These are phyloP conservation scores for Anodontia alba DNA, from an alignment of 2,888 invertebrate genomes.

Conservation along the genomic window DNA sequence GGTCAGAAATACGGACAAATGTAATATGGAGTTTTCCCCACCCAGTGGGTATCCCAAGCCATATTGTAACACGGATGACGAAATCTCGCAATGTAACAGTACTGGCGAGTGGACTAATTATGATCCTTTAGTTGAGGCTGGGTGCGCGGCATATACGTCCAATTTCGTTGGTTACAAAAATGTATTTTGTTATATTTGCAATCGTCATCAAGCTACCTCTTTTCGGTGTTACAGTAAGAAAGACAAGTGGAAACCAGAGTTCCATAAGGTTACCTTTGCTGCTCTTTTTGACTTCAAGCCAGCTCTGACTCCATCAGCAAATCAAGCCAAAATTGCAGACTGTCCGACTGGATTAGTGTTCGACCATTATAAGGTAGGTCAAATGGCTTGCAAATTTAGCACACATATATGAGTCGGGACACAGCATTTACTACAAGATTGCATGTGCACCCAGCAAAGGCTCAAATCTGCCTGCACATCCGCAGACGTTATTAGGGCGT, in stretches of 20 bases:
- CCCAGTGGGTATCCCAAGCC: neutral
- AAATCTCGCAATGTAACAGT: slow-evolving; percentile 34
- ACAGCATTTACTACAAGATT: too few relatives aligned
- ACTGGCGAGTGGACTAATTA: slow-evolving; percentile 39
- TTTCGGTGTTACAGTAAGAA: too few relatives aligned
- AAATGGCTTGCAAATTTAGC: neutral
- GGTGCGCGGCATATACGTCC: slow-evolving; percentile 35
- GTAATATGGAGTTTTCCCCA: neutral
- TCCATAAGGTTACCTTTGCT: neutral
- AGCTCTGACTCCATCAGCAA: neutral
- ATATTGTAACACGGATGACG: neutral
- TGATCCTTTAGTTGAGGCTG: slow-evolving; percentile 37
- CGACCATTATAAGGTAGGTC: neutral
- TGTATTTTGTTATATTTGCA: slow-evolving; percentile 50
- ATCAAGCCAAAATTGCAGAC: neutral
- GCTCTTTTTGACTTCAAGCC: neutral
- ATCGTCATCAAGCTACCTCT: neutral
- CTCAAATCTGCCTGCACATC: too few relatives aligned
- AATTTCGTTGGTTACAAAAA: slow-evolving; percentile 40
- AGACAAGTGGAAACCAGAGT: too few relatives aligned
- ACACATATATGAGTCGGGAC: too few relatives aligned
- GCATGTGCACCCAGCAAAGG: too few relatives aligned
- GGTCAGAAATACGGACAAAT: neutral
- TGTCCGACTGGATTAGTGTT: neutral
- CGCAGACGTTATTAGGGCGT: too few relatives aligned